Evolutionary conservation across 2,888 invertebrate genomes (phyloP).

Genomic region (Drosophila histrio): DNA sequence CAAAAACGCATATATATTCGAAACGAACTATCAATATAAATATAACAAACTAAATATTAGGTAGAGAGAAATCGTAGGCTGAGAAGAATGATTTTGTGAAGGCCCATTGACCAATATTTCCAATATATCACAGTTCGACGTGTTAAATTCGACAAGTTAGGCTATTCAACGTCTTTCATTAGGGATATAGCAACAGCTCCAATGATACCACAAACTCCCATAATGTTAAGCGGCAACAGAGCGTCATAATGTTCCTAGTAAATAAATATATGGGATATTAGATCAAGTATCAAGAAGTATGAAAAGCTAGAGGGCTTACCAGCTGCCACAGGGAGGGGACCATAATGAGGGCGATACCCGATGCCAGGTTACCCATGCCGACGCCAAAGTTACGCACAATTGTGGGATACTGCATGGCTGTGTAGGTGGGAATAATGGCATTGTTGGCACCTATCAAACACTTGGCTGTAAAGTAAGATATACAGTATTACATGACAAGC

Average conservation of each 20-base stretch:
- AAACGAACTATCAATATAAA: slow-evolving; percentile 29
- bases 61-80: slow-evolving; percentile 11
- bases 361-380: slow-evolving; percentile 90
- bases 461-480: slow-evolving; percentile 85
- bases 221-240: slow-evolving; percentile 85
- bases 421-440: slow-evolving; percentile 90
- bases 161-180: slow-evolving; percentile 83
- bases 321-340: slow-evolving; percentile 92
- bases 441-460: slow-evolving; percentile 91
- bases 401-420: slow-evolving; percentile 90
- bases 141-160: slow-evolving; percentile 19
- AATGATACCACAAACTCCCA: slow-evolving; percentile 85
- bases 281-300: neutral
- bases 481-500: neutral
- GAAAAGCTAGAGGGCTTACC: slow-evolving; percentile 85
- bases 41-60: slow-evolving; percentile 28
- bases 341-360: slow-evolving; percentile 90
- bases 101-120: slow-evolving; percentile 45
- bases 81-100: slow-evolving; percentile 46
- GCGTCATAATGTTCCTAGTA: slow-evolving; percentile 84
- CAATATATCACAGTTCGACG: slow-evolving; percentile 71
- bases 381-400: slow-evolving; percentile 89
- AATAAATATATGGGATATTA: slow-evolving; percentile 14
- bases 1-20: slow-evolving; percentile 21
- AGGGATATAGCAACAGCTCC: slow-evolving; percentile 85